A percentile compares a stretch with the other conserved stretches of the same genome.
Conservation (phyloP, 1,140 invertebrate genomes). For the Bradynema listronoti region DNA sequence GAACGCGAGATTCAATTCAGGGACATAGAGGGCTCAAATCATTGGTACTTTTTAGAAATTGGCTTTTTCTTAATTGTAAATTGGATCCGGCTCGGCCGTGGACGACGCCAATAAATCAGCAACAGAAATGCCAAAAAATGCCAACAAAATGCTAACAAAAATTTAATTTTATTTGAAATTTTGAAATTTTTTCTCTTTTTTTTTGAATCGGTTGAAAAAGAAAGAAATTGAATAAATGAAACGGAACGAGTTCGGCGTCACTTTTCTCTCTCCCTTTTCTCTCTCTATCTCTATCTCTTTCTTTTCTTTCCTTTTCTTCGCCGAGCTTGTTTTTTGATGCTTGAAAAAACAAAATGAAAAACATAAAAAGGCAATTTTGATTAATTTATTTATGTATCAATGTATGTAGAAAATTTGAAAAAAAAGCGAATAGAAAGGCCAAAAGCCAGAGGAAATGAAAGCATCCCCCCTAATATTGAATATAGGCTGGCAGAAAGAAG, state of each 20-base stretch:
- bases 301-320: background rate
- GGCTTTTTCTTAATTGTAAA: too few relatives aligned
- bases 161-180: background rate
- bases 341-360: background rate
- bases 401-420: too few relatives aligned
- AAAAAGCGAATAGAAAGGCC: too few relatives aligned
- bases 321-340: too few relatives aligned
- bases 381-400: too few relatives aligned
- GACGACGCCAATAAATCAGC: background rate
- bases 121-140: conserved; percentile 10
- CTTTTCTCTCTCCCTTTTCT: background rate
- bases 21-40: too few relatives aligned
- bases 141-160: conserved; percentile 11
- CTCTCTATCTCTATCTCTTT: background rate
- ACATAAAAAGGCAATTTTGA: too few relatives aligned
- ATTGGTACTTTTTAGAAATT: too few relatives aligned
- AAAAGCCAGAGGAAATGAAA: too few relatives aligned
- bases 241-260: background rate
- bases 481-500: background rate
- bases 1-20: too few relatives aligned
- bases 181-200: background rate
- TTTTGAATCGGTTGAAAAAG: background rate
- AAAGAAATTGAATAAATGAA: background rate
- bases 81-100: background rate
- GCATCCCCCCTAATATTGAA: too few relatives aligned